Percentiles rank a stretch among this genome's conserved stretches.
phyloP scores from a whole-genome alignment of 2,888 invertebrate species.

The Xanthostigma xanthostigma region DNA sequence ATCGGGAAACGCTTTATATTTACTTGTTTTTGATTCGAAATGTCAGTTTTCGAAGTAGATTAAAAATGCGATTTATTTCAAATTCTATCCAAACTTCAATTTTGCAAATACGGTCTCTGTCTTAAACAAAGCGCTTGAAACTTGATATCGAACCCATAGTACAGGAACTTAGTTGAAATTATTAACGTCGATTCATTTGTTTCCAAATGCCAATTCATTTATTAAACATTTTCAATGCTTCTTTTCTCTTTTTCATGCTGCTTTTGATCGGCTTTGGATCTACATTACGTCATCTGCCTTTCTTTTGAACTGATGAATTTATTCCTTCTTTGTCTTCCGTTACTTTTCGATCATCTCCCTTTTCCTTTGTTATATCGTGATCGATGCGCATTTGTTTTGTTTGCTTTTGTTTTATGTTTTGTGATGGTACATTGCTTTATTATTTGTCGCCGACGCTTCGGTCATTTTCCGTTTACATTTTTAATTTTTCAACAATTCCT shows the following conservation, averaged over 20 bases:
- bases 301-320: conserved; percentile 4
- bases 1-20: not conserved
- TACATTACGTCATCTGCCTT: conserved; percentile 11
- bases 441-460: not conserved
- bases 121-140: no score
- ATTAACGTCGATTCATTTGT: no score
- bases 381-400: not conserved
- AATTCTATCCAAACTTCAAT: no score
- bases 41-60: no score
- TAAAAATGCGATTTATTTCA: not conserved
- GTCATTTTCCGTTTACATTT: no score
- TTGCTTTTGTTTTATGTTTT: conserved; percentile 1
- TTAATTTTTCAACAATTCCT: no score
- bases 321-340: conserved; percentile 10
- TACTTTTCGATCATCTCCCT: no score
- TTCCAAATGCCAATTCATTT: not conserved
- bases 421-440: conserved; percentile 2
- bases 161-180: no score
- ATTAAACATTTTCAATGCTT: conserved; percentile 7
- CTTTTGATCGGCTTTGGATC: conserved; percentile 11
- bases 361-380: not conserved
- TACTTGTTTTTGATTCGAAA: no score
- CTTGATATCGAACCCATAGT: no score
- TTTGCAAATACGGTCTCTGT: no score
- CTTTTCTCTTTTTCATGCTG: conserved; percentile 19